These are phyloP conservation scores for Epistrophe eligans DNA, from an alignment of 2,888 invertebrate species.

Conservation along the genomic window DNA sequence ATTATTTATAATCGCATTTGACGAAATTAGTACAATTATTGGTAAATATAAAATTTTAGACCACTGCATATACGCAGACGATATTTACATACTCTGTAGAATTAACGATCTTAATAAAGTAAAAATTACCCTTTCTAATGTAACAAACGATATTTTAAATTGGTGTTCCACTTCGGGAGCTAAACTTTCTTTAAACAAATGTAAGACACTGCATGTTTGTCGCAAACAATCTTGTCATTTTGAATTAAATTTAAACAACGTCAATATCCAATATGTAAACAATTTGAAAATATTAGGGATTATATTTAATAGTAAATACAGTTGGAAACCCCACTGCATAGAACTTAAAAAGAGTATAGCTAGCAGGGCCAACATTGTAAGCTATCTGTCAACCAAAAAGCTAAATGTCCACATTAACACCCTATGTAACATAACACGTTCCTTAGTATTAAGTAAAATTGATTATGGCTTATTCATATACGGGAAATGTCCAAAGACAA, in stretches of 20 bases:
- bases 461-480: too few species aligned
- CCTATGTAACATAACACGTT: too few species aligned
- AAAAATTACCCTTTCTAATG: not conserved
- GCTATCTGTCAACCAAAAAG: too few species aligned
- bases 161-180: not conserved
- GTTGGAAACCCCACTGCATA: not conserved
- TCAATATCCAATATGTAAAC: not conserved
- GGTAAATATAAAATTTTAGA: not conserved
- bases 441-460: too few species aligned
- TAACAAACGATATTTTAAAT: not conserved
- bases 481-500: too few species aligned
- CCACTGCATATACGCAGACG: conserved; percentile 17
- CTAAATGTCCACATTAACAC: too few species aligned
- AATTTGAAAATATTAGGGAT: conserved; percentile 4
- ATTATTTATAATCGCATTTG: conserved; percentile 15
- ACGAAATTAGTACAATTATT: conserved; percentile 8
- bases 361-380: too few species aligned
- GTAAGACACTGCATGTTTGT: conserved; percentile 5
- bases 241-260: not conserved
- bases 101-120: not conserved
- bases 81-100: conserved; percentile 23
- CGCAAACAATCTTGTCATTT: not conserved
- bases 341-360: too few species aligned
- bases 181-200: not conserved
- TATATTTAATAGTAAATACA: conserved; percentile 23